phyloP scores from a whole-genome alignment of 2,113 vertebrate genomes.

The Nasalis larvatus region DNA sequence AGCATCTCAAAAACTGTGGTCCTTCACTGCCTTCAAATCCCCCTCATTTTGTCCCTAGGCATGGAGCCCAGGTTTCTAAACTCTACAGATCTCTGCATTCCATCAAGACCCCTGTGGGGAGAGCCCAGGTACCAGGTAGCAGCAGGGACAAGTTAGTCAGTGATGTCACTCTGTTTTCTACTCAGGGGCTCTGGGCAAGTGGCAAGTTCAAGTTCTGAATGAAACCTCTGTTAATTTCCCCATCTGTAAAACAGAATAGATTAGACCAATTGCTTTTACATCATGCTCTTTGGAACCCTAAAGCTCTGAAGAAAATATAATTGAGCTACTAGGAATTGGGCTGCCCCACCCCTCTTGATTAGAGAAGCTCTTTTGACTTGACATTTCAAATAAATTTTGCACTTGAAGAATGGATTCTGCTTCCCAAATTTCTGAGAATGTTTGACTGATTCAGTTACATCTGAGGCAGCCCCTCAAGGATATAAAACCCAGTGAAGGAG shows the following conservation, averaged over 20 bases:
- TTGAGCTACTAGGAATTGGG: neutral
- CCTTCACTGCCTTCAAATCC: neutral
- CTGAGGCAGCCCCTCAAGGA: neutral
- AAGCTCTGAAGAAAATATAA: neutral
- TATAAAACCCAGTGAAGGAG: neutral
- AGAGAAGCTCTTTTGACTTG: neutral
- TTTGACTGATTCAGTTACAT: neutral
- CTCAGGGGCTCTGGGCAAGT: neutral
- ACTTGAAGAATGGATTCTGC: neutral
- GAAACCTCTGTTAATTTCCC: neutral
- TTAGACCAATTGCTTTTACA: neutral
- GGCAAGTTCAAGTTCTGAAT: neutral
- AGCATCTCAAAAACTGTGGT: neutral
- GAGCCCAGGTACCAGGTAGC: neutral
- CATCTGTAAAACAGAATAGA: neutral
- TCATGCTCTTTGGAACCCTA: neutral
- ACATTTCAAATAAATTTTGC: neutral
- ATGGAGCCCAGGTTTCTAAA: neutral
- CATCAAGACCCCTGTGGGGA: neutral
- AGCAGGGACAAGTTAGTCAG: neutral
- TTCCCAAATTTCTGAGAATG: neutral
- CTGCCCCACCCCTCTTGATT: neutral
- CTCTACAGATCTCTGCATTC: neutral
- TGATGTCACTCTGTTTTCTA: neutral
- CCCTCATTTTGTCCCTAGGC: neutral